phyloP scores from a whole-genome alignment of 2,797 vertebrate species.

The Tragelaphus oryx region DNA sequence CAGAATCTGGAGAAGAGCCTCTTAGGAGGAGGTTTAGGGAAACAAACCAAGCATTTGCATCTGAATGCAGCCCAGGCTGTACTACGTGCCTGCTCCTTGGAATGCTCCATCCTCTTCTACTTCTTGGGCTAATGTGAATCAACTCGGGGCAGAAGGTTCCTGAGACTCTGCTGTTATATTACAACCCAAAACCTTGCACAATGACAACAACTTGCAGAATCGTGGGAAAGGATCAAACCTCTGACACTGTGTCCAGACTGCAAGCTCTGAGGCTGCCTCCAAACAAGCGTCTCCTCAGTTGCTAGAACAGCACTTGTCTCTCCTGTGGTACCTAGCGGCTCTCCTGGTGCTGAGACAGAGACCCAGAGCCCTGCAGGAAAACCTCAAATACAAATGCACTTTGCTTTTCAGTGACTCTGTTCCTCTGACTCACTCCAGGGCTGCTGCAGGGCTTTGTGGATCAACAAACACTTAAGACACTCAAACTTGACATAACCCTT shows the following conservation, averaged over 20 bases:
- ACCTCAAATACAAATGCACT: not conserved
- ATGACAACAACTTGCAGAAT: not conserved
- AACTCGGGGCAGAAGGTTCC: not conserved
- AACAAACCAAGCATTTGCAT: not conserved
- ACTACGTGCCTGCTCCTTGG: not conserved
- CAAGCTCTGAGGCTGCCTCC: not conserved
- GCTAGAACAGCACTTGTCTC: not conserved
- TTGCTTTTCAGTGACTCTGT: not conserved
- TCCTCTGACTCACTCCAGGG: not conserved
- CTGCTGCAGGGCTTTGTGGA: not conserved
- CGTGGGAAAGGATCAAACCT: not conserved
- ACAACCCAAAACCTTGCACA: not conserved
- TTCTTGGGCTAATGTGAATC: not conserved
- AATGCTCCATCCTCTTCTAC: not conserved
- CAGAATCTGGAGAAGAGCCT: not conserved
- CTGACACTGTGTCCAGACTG: not conserved
- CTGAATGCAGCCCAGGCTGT: not conserved
- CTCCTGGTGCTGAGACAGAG: not conserved
- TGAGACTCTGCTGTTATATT: not conserved
- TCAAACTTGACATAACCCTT: not conserved
- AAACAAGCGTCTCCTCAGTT: not conserved
- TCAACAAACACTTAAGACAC: not conserved
- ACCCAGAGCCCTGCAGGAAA: not conserved
- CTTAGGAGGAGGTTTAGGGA: not conserved
- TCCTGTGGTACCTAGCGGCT: not conserved